phyloP scores from a whole-genome alignment of 35 echinoderm and acorn worm species.

The Chiridota heheva region DNA sequence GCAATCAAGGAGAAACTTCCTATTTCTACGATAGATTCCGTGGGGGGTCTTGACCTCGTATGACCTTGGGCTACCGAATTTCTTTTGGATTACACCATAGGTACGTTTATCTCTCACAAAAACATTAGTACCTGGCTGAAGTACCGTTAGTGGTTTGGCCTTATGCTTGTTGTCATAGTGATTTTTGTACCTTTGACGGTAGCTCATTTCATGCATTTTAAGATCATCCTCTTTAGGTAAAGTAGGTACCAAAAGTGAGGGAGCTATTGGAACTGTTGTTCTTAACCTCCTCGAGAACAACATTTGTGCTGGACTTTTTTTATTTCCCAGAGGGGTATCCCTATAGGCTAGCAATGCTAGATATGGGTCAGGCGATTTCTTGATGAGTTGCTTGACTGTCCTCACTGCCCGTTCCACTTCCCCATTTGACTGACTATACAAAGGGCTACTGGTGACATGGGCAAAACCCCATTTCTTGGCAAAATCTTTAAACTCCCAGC shows the following conservation, averaged over 20 bases:
- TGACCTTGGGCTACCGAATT: no score
- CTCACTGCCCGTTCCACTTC: slow-evolving; percentile 27
- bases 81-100: no score
- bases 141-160: no score
- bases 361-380: slow-evolving; percentile 17
- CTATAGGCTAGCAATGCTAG: slow-evolving; percentile 19
- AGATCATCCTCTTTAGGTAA: slow-evolving; percentile 13
- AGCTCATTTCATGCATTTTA: no score
- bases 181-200: no score
- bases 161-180: no score
- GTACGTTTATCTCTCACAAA: no score
- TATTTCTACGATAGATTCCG: no score
- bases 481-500: slow-evolving; percentile 16
- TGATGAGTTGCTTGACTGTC: slow-evolving; percentile 28
- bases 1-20: no score
- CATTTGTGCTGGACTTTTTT: slow-evolving; percentile 12
- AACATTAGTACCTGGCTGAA: no score
- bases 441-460: slow-evolving; percentile 34
- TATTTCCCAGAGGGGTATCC: slow-evolving; percentile 21
- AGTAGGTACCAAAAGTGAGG: not conserved
- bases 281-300: slow-evolving; percentile 13
- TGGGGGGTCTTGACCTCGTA: no score
- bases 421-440: slow-evolving; percentile 35
- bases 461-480: slow-evolving; percentile 17
- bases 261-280: not conserved